Evolutionary conservation across 1,140 invertebrate genomes (phyloP), one percentile per base, ranked within the genome.

Genomic region (Drosophila jambulina): DNA sequence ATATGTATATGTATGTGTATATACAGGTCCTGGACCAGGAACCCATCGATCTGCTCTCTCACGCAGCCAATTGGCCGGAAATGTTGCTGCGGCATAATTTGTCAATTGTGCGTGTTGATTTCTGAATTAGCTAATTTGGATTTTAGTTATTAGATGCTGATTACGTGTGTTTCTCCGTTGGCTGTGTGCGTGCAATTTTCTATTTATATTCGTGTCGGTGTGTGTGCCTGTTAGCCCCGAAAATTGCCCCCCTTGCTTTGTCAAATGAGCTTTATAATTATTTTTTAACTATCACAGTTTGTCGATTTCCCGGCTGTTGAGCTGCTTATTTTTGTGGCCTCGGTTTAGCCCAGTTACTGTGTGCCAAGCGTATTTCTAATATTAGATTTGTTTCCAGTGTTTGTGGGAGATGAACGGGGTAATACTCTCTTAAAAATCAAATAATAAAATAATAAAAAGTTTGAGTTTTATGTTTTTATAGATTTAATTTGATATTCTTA

Each of bases 71-170:
- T 88, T 88, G 80, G 74, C 84, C 85, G 84, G 84, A 88, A 88
- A 88, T 88, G 84, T 88, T 87, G 72, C 67, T 85, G 85, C 81
- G 85, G 81, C 85, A 88, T 88, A 88, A 88, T 88, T 88, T 88
- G 84, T 88, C 84, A 88, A 88, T 88, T 88, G 84, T 90, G 84
- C 85, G 81, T 88, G 84, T 85, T 90, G 84, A 88, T 88, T 88
- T 88, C 84, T 90, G 84, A 88, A 88, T 88, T 90, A 84, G 84
- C 85, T 88, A 88, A 88, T 88, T 88, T 90, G 69, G 85, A 88
- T 88, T 88, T 88, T 87, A 87, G 83, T 88, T 88, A 87, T 87
- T 87, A 88, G 80, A 84, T 88, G 84, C 71, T 88, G 83, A 87
- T 87, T 88, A 88, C 80, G 72, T 75, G 61, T 61, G 43, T 69